A percentile compares a stretch with the other conserved stretches of the same genome.
These are phyloP conservation scores for Eulemur albifrons DNA, from an alignment of 2,797 vertebrate genomes.

Conservation along the genomic window DNA sequence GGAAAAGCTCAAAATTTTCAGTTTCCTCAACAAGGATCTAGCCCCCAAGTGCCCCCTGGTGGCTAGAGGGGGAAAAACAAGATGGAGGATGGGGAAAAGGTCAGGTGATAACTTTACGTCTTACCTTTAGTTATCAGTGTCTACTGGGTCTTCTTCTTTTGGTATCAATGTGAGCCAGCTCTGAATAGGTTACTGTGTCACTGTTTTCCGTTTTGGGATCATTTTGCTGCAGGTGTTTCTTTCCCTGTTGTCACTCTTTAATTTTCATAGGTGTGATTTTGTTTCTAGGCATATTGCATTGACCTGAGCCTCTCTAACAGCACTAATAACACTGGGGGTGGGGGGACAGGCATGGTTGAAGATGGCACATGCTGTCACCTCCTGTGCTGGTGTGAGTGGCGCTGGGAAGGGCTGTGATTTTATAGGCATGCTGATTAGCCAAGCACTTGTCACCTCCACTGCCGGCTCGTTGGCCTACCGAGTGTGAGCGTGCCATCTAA, in stretches of 20 bases:
- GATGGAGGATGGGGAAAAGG: not conserved
- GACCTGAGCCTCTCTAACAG: not conserved
- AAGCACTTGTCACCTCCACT: constrained; percentile 53
- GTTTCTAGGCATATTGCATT: not conserved
- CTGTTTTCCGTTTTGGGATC: not conserved
- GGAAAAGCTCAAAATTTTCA: not conserved
- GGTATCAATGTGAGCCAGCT: not conserved
- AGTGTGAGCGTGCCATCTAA: constrained; percentile 8
- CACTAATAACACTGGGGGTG: not conserved
- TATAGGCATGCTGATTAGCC: constrained; percentile 35
- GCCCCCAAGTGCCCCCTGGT: constrained; percentile 66
- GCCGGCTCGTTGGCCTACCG: constrained; percentile 5
- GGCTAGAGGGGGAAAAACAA: constrained; percentile 40
- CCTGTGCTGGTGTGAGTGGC: not conserved
- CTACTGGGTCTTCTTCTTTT: not conserved
- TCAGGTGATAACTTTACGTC: not conserved
- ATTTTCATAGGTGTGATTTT: not conserved
- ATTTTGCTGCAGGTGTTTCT: not conserved
- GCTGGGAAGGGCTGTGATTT: not conserved
- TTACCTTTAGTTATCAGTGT: not conserved
- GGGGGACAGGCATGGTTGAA: not conserved
- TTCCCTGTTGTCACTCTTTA: not conserved
- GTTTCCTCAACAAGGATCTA: not conserved
- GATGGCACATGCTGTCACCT: not conserved
- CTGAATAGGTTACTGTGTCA: not conserved